A percentile compares a stretch with the other conserved stretches of the same genome.
Conservation (phyloP, 2,797 vertebrate genomes). For the Chiroxiphia lanceolata region DNA sequence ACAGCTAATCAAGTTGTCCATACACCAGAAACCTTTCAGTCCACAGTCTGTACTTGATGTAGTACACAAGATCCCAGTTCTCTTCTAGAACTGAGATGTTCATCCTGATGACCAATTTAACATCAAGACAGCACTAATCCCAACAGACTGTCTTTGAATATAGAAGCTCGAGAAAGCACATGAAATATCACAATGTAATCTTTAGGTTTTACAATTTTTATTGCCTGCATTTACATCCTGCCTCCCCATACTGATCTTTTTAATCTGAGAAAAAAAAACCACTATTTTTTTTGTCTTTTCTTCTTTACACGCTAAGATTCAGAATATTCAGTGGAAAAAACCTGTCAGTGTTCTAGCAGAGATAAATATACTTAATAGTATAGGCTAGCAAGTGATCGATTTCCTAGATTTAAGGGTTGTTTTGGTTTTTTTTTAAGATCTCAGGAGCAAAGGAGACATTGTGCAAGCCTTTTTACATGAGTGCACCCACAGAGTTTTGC, state of each 20-base stretch:
- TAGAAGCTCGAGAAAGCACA: neutral
- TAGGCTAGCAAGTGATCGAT: neutral
- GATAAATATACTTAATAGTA: neutral
- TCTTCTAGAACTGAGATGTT: neutral
- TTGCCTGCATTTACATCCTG: neutral
- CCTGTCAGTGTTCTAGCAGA: neutral
- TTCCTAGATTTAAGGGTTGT: neutral
- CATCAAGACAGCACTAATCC: neutral
- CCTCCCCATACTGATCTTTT: neutral
- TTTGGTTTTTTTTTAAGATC: neutral
- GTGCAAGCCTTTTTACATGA: neutral
- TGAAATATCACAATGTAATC: neutral
- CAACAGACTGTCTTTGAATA: neutral
- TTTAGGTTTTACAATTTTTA: neutral
- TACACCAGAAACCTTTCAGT: neutral
- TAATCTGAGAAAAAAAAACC: neutral
- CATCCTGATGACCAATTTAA: neutral
- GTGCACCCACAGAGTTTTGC: neutral
- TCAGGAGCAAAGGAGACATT: neutral
- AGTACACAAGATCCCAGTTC: neutral
- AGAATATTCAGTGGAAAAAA: neutral
- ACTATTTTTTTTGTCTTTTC: neutral
- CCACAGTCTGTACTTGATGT: neutral
- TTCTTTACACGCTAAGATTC: neutral
- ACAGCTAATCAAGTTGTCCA: neutral